A percentile compares a stretch with the other conserved stretches of the same genome.
Conservation (phyloP, 2,888 invertebrate species). For the Phania funesta region DNA sequence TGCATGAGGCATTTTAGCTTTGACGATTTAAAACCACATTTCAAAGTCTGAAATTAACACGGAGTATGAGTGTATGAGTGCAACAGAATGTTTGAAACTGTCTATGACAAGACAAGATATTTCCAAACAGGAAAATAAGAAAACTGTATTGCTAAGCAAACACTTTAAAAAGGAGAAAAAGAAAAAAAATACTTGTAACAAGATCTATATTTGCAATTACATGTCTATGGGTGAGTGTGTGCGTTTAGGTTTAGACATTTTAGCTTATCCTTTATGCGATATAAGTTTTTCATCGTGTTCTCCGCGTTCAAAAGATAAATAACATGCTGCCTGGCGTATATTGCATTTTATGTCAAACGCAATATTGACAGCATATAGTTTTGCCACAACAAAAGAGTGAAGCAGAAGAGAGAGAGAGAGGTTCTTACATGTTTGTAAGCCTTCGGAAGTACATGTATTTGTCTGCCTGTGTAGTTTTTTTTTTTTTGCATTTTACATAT, state of each 20-base stretch:
- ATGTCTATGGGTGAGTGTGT: background rate
- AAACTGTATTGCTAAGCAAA: slow-evolving; percentile 34
- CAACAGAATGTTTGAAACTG: background rate
- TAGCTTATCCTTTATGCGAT: slow-evolving; percentile 4
- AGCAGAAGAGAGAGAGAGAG: background rate
- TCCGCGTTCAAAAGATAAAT: slow-evolving; percentile 28
- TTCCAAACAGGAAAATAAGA: slow-evolving; percentile 30
- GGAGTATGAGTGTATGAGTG: background rate
- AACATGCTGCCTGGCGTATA: slow-evolving; percentile 70
- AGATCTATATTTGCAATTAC: slow-evolving; percentile 12
- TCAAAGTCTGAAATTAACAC: background rate
- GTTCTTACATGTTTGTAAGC: background rate
- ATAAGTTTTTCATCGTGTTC: slow-evolving; percentile 8
- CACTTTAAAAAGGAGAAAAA: background rate
- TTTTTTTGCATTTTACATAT: background rate
- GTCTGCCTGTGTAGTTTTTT: background rate
- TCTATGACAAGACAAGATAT: slow-evolving; percentile 11
- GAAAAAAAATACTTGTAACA: background rate
- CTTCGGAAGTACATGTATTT: background rate
- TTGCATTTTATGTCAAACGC: slow-evolving; percentile 76
- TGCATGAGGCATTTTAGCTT: background rate
- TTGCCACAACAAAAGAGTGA: slow-evolving; percentile 33
- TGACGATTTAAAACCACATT: background rate
- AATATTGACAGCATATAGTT: slow-evolving; percentile 74
- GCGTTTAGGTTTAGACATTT: background rate